Percentiles rank a stretch among this genome's conserved stretches.
These are phyloP conservation scores for Tipula helvola DNA, from an alignment of 2,888 invertebrate species.

Conservation along the genomic window DNA sequence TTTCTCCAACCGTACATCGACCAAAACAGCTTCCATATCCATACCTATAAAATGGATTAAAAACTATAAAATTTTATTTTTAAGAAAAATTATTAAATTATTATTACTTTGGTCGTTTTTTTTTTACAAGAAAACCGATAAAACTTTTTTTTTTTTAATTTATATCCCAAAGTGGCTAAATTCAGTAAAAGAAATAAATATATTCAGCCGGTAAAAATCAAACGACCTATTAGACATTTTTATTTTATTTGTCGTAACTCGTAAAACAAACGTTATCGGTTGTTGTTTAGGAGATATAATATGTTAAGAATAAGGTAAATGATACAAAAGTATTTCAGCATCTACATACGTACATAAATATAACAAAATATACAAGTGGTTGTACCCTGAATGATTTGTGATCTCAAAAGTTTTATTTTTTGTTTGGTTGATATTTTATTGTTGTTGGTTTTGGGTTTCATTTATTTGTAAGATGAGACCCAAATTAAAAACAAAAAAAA, in stretches of 20 bases:
- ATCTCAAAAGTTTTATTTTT: background rate
- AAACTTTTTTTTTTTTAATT: background rate
- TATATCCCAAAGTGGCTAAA: background rate
- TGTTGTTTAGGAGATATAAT: background rate
- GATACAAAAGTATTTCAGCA: background rate
- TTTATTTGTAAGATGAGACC: background rate
- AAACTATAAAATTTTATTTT: background rate
- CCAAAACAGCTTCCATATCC: background rate
- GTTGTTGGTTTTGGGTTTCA: background rate
- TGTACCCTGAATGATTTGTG: background rate
- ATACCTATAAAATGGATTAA: background rate
- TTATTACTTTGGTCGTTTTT: background rate
- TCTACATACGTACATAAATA: too few species aligned
- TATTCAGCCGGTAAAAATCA: background rate
- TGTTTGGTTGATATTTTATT: too few species aligned
- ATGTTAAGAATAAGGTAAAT: background rate
- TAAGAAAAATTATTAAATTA: background rate
- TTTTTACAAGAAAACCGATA: background rate
- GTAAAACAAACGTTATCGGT: background rate
- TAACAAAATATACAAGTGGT: too few species aligned
- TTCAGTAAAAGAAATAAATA: background rate
- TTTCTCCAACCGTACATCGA: background rate
- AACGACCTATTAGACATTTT: background rate
- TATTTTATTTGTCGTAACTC: background rate
- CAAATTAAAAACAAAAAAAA: too few species aligned